phyloP scores from a whole-genome alignment of 2,797 vertebrate species.

The Botia kubotai region DNA sequence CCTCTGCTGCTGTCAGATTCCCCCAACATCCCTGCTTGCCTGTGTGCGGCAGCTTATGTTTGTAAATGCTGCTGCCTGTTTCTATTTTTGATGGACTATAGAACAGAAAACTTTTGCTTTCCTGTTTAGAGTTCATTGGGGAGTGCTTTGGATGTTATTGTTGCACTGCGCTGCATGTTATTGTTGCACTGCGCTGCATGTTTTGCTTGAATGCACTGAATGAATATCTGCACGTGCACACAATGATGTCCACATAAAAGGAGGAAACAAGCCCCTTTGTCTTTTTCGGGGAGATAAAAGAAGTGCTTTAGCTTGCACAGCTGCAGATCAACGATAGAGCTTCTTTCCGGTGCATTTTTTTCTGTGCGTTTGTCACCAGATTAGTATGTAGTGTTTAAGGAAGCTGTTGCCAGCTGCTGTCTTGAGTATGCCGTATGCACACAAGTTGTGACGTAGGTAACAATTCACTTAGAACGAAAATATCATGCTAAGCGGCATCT shows the following conservation, averaged over 20 bases:
- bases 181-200: constrained; percentile 71
- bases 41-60: constrained; percentile 63
- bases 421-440: constrained; percentile 37
- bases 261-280: constrained; percentile 64
- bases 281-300: constrained; percentile 58
- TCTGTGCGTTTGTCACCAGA: constrained; percentile 41
- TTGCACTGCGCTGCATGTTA: constrained; percentile 68
- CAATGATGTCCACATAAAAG: constrained; percentile 58
- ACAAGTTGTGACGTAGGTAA: constrained; percentile 4
- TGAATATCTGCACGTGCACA: constrained; percentile 68
- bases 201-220: constrained; percentile 74
- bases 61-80: constrained; percentile 62
- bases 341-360: constrained; percentile 33
- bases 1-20: constrained; percentile 33
- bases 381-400: constrained; percentile 44
- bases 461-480: too few relatives aligned
- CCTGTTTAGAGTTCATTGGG: constrained; percentile 70
- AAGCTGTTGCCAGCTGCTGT: constrained; percentile 46
- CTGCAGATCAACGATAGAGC: constrained; percentile 33
- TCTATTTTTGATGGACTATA: constrained; percentile 72
- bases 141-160: constrained; percentile 71
- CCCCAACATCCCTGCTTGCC: constrained; percentile 62
- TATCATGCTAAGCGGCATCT: too few relatives aligned
- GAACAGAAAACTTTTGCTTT: constrained; percentile 69
- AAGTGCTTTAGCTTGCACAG: constrained; percentile 45